Evolutionary conservation across 2,888 invertebrate species (phyloP), one percentile per base, ranked within the genome.

Genomic region (Labia minor): DNA sequence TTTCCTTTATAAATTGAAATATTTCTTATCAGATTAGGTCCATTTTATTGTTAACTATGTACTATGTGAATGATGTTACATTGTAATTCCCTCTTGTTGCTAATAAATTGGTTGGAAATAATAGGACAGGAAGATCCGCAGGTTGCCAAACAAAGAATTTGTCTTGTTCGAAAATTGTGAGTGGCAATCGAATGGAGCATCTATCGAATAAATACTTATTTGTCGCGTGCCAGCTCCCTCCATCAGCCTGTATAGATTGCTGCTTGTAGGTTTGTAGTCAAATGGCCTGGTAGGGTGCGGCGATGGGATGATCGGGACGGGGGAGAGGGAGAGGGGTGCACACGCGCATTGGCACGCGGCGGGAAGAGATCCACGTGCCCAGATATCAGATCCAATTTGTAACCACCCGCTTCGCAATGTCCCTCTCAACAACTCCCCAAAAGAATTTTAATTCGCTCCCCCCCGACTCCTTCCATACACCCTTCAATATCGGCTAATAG

Each of bases 61-160:
- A n/a, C n/a, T n/a, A n/a, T n/a, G n/a, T n/a, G n/a, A n/a, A n/a
- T n/a, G n/a, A n/a, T n/a, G n/a, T n/a, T n/a, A n/a, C 33, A 33
- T 11, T 11, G 2, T 49, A 49, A 49, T 14, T 49, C 16, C 2
- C 49, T 2, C 49, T 49, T 49, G 49, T 14, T 49, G 8, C 3
- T 11, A 16, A 16, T 49, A 49, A 49, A 49, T 49, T 8, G 49
- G 49, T 2, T 16, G 49, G n/a, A 49, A 49, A 49, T 49, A 49
- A 49, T 49, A 16, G 16, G 16, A 49, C 16, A 16, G 49, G 49
- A 49, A 49, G 26, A 26, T 4, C 49, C 49, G 49, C 49, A 49
- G 49, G 49, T 49, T 49, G 49, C 49, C 14, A 49, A 49, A 49
- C 49, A 49, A 49, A 49, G 49, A 49, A 49, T 49, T 49, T 49